These are phyloP conservation scores for Osmerus mordax DNA, from an alignment of 2,113 vertebrate genomes.

Conservation along the genomic window DNA sequence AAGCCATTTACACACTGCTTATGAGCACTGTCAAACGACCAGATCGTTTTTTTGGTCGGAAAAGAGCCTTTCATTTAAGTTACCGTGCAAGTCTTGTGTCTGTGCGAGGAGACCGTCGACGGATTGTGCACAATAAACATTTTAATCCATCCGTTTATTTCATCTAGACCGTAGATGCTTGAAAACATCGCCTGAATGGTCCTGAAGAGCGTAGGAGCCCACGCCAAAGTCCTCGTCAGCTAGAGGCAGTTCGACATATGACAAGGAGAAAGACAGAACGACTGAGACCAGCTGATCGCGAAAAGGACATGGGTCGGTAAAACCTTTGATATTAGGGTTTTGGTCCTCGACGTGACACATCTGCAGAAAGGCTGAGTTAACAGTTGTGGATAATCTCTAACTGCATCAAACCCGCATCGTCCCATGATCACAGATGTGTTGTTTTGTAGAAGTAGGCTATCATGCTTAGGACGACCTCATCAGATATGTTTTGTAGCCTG, in stretches of 20 bases:
- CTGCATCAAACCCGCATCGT: not conserved
- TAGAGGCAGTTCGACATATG: slow-evolving; percentile 22
- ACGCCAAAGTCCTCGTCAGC: slow-evolving; percentile 11
- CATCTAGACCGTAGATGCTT: not conserved
- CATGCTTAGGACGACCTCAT: not conserved
- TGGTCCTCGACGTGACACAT: not conserved
- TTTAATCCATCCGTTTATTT: not conserved
- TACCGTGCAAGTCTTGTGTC: not conserved
- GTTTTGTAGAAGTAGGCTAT: not conserved
- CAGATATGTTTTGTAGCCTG: not conserved
- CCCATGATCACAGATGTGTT: not conserved
- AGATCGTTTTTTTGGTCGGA: not conserved
- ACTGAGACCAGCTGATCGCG: slow-evolving; percentile 53
- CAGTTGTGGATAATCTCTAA: not conserved
- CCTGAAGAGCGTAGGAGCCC: slow-evolving; percentile 57
- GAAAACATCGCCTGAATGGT: slow-evolving; percentile 47
- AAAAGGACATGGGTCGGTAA: slow-evolving; percentile 53
- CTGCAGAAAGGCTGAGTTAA: not conserved
- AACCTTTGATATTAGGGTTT: slow-evolving; percentile 19
- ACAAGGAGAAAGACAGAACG: slow-evolving; percentile 51
- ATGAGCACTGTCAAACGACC: not conserved
- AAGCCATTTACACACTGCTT: not conserved
- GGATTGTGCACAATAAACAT: not conserved
- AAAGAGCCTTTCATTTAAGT: not conserved
- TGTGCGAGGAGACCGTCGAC: not conserved